Conservation (phyloP, 2,888 invertebrate species). For the Itoplectis maculator region DNA sequence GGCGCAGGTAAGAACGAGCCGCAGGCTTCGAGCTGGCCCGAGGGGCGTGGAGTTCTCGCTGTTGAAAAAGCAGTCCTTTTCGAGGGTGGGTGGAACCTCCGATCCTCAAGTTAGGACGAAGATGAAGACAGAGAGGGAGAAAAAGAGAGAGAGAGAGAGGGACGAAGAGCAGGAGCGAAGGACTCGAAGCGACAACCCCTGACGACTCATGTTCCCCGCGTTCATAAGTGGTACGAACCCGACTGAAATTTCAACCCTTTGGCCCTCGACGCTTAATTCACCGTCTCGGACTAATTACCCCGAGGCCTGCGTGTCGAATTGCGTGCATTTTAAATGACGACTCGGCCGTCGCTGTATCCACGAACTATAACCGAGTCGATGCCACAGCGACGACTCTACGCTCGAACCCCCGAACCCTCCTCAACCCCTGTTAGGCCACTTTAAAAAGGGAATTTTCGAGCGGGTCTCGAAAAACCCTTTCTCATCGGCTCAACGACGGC, state of each 20-base stretch:
- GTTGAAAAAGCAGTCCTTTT: slow-evolving; percentile 53
- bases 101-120: slow-evolving; percentile 4
- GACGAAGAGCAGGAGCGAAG: background rate
- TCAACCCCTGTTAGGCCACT: slow-evolving; percentile 4
- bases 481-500: background rate
- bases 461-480: slow-evolving; percentile 12
- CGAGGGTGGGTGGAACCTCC: slow-evolving; percentile 58
- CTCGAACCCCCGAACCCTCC: too few relatives aligned
- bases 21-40: background rate
- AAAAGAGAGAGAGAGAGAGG: background rate
- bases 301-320: background rate
- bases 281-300: background rate
- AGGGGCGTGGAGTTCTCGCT: slow-evolving; percentile 33
- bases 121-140: background rate
- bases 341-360: slow-evolving; percentile 1
- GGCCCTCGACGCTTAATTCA: slow-evolving; percentile 26
- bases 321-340: slow-evolving; percentile 5
- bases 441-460: slow-evolving; percentile 26
- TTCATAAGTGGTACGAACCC: slow-evolving; percentile 76
- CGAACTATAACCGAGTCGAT: slow-evolving; percentile 8
- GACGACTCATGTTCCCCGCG: slow-evolving; percentile 73
- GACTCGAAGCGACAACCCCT: slow-evolving; percentile 54
- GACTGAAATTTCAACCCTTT: slow-evolving; percentile 77
- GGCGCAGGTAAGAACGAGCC: too few relatives aligned
- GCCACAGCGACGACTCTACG: too few relatives aligned